Base-by-base conservation (phyloP, 2,113 vertebrate genomes). In the Benitochromis conjunctus region DNA sequence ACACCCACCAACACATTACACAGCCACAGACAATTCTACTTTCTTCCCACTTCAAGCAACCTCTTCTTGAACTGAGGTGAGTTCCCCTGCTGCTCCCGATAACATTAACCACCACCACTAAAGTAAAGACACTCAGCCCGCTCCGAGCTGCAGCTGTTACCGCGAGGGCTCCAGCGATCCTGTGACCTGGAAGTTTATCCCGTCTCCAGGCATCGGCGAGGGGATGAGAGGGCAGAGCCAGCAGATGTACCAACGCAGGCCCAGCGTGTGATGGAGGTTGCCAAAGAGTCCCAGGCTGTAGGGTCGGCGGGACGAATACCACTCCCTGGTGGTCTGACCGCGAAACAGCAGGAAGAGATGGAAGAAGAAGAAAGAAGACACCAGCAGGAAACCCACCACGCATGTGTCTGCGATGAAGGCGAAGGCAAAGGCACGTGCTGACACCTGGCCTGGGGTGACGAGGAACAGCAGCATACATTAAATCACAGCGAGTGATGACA, bases 391-490 rank as follows among this genome's bases (percentile, higher is more conserved):
- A 11, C 97, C 97, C 11, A 97, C 97, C 9, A 98, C 95, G 1
- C 97, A 98, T 0, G 97, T 97, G 92, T 98, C 98, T 0, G 96
- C 97, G 64, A 98, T 97, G 62, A 98, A 97, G 62, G 97, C 97
- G 26, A 97, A 96, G 29, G 96, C 79, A 29, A 98, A 98, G 71
- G 97, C 97, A 1, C 94, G 95, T 4, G 96, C 93, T 2, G 97
- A 96, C 66, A 98, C 97, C 78, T 97, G 96, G 81, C 97, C 97
- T 98, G 92, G 1, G 38, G 77, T 83, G 43, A 86, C 2, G 58
- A 18, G 14, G 1, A 58, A 71, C 13, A 87, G 9, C 5, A 79
- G 10, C 71, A 6, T 46, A 76, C 46, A 76, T 76, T 76, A 76
- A 53, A 77, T 5, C 51, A 83, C 19, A 84, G 69, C 21, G 29